A percentile compares a stretch with the other conserved stretches of the same genome.
Evolutionary conservation across 2,113 vertebrate genomes (phyloP).

Genomic region (Gadus macrocephalus): DNA sequence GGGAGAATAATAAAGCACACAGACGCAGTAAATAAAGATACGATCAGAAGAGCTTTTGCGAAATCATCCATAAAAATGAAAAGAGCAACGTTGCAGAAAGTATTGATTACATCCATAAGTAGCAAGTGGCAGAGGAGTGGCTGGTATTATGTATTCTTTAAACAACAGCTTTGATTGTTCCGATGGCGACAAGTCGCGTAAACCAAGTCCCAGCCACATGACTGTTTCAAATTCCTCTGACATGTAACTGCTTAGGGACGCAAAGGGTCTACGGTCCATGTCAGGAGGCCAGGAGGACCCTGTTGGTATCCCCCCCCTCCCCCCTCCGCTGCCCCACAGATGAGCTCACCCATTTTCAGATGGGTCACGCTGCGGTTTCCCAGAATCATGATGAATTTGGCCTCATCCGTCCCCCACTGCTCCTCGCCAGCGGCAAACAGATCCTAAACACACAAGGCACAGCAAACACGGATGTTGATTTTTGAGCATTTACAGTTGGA

Average conservation of each 20-base stretch:
- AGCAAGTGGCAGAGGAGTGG: no score
- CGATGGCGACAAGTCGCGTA: no score
- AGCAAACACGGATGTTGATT: not conserved
- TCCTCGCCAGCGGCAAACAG: constrained; percentile 87
- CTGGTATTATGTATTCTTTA: no score
- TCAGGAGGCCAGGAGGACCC: constrained; percentile 11
- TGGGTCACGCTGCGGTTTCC: constrained; percentile 90
- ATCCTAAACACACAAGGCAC: constrained; percentile 70
- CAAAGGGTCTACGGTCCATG: constrained; percentile 3
- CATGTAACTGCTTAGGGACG: not conserved
- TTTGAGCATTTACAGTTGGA: no score
- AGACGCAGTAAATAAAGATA: no score
- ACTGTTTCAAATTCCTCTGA: not conserved
- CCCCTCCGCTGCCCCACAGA: not conserved
- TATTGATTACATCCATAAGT: no score
- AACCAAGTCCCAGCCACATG: no score
- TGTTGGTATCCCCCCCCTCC: no score
- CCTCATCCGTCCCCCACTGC: constrained; percentile 94
- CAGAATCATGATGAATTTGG: constrained; percentile 92
- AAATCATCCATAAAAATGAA: no score
- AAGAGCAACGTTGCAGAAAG: no score
- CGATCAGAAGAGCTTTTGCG: no score
- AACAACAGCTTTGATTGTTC: no score
- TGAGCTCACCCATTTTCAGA: constrained; percentile 82
- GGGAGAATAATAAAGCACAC: not conserved